phyloP scores from a whole-genome alignment of 2,113 vertebrate genomes.

The Thryonomys swinderianus region DNA sequence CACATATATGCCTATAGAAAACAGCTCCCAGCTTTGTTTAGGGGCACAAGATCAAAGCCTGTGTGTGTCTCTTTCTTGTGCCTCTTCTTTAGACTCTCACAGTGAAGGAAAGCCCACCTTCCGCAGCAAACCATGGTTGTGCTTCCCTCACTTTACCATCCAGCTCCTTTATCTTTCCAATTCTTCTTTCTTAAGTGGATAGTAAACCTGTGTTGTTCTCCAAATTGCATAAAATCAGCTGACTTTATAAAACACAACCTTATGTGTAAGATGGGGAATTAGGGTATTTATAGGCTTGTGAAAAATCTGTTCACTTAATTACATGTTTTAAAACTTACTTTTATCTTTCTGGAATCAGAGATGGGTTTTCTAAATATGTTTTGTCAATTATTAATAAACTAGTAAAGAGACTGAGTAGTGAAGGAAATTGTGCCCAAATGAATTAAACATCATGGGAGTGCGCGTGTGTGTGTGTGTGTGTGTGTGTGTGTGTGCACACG shows the following conservation, averaged over 20 bases:
- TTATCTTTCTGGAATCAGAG: slow-evolving; percentile 28
- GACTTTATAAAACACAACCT: background rate
- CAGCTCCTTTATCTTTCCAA: background rate
- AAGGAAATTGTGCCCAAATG: background rate
- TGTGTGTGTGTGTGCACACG: no score
- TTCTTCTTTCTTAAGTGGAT: background rate
- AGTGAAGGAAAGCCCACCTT: background rate
- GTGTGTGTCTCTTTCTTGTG: background rate
- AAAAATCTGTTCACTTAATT: background rate
- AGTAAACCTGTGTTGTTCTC: background rate
- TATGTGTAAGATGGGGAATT: background rate
- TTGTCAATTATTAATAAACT: background rate
- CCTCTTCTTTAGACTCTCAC: background rate
- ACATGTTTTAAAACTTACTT: background rate
- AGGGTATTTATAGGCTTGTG: background rate
- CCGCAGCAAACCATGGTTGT: accelerated
- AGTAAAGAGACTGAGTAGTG: background rate
- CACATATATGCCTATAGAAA: background rate
- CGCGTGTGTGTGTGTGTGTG: background rate
- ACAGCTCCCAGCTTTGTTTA: background rate
- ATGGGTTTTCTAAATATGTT: background rate
- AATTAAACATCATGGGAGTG: background rate
- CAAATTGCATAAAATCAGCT: background rate
- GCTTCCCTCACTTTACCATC: background rate
- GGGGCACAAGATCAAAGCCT: background rate